Conservation (phyloP, 2,113 vertebrate species). For the Capra hircus region DNA sequence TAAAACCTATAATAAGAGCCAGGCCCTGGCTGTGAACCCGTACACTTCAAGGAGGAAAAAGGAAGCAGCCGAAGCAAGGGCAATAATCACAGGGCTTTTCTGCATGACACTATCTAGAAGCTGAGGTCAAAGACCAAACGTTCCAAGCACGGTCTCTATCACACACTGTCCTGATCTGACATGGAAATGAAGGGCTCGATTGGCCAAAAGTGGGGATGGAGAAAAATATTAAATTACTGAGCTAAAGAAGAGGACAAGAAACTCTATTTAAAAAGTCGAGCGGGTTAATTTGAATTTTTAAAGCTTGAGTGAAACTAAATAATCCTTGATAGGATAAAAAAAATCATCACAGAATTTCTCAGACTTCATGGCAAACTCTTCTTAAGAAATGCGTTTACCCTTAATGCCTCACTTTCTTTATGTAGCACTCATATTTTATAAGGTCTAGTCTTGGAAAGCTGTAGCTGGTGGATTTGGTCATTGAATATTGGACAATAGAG, state of each 20-base stretch:
- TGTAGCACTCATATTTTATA: slow-evolving; percentile 6
- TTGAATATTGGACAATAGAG: background rate
- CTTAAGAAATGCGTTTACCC: slow-evolving; percentile 46
- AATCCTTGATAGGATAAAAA: slow-evolving; percentile 51
- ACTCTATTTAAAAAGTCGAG: slow-evolving; percentile 27
- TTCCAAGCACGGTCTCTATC: slow-evolving; percentile 71
- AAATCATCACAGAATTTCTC: slow-evolving; percentile 61
- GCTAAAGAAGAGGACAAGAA: slow-evolving; percentile 38
- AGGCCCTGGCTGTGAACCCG: slow-evolving; percentile 82
- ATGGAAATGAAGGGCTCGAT: slow-evolving; percentile 78
- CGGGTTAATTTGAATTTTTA: slow-evolving; percentile 47
- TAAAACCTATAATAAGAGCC: slow-evolving; percentile 83
- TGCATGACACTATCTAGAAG: slow-evolving; percentile 82
- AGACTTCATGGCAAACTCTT: slow-evolving; percentile 52
- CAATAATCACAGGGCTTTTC: slow-evolving; percentile 86
- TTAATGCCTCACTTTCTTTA: slow-evolving; percentile 39
- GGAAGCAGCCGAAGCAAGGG: slow-evolving; percentile 79
- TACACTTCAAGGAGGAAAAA: slow-evolving; percentile 82
- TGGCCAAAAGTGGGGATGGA: slow-evolving; percentile 73
- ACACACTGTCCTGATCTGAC: slow-evolving; percentile 76
- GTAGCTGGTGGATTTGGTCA: background rate
- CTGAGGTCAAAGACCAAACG: slow-evolving; percentile 84
- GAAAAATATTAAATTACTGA: slow-evolving; percentile 72
- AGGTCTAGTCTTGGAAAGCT: background rate
- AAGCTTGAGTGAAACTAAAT: slow-evolving; percentile 67